phyloP scores from a whole-genome alignment of 1,140 invertebrate genomes.

The Drosophila persimilis region DNA sequence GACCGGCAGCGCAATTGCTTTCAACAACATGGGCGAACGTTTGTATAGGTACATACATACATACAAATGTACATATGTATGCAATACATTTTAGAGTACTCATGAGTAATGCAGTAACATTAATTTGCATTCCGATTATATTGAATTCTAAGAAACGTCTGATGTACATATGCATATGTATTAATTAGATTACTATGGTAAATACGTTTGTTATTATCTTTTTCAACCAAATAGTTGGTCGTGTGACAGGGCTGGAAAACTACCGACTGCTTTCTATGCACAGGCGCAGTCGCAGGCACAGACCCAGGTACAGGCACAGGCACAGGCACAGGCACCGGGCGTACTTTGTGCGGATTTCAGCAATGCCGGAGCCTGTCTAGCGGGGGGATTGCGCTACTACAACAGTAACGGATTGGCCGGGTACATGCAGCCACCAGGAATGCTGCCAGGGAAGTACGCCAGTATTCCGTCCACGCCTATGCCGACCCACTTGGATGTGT shows the following conservation, averaged over 20 bases:
- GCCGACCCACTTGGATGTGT: constrained; percentile 34
- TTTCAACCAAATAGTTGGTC: too few species aligned
- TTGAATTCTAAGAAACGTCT: too few species aligned
- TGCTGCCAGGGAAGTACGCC: constrained; percentile 33
- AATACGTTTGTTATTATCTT: too few species aligned
- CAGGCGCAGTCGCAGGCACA: background rate
- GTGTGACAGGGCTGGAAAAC: constrained; percentile 23
- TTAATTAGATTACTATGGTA: too few species aligned
- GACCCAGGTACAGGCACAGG: background rate
- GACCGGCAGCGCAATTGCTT: background rate
- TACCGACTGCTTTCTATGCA: constrained; percentile 27
- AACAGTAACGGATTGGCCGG: constrained; percentile 27
- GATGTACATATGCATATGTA: too few species aligned
- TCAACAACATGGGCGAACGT: constrained; percentile 44
- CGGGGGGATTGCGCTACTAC: constrained; percentile 35
- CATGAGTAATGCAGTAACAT: background rate
- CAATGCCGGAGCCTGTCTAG: constrained; percentile 17
- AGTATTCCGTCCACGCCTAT: constrained; percentile 1
- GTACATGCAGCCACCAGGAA: constrained; percentile 29
- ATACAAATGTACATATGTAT: constrained; percentile 1
- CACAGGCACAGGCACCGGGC: constrained; percentile 4
- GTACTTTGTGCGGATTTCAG: constrained; percentile 38
- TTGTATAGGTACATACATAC: constrained; percentile 33
- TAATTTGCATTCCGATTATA: too few species aligned
- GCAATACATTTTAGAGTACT: constrained; percentile 1